Evolutionary conservation across 1,140 invertebrate species (phyloP).

Genomic region (Listronotus bonariensis): DNA sequence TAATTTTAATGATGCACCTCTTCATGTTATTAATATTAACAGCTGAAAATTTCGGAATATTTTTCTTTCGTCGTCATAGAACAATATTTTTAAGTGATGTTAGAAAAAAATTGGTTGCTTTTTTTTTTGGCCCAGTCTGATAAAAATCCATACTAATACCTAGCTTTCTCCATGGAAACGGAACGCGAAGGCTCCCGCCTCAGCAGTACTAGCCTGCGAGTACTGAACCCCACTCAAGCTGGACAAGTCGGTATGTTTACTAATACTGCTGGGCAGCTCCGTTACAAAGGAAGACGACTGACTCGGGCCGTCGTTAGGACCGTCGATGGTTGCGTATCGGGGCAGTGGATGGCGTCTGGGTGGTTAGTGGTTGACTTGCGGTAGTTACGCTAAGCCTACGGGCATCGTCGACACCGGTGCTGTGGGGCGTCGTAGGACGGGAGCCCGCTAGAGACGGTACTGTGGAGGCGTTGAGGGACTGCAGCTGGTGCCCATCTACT

Average conservation of each 20-base stretch:
- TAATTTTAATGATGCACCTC: no score
- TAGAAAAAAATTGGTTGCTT: no score
- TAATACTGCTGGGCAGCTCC: constrained; percentile 34
- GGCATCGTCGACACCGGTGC: constrained; percentile 85
- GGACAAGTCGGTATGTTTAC: constrained; percentile 28
- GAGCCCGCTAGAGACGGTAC: constrained; percentile 84
- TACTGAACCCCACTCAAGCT: constrained; percentile 15
- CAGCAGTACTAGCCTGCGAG: constrained; percentile 11
- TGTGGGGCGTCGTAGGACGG: constrained; percentile 84
- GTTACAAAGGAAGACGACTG: constrained; percentile 46
- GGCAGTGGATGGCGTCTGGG: constrained; percentile 2
- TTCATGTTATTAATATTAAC: no score
- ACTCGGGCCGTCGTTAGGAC: constrained; percentile 26
- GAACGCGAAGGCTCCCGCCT: constrained; percentile 15
- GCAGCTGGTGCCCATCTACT: constrained; percentile 87
- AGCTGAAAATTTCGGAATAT: no score
- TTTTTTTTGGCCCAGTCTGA: no score
- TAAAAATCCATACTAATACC: not conserved
- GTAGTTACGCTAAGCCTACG: constrained; percentile 23
- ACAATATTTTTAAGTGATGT: no score
- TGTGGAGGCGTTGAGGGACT: constrained; percentile 77
- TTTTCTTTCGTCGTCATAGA: no score
- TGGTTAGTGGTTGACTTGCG: not conserved
- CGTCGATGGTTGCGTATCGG: constrained; percentile 15
- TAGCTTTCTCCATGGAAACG: not conserved